Evolutionary conservation across 2,113 vertebrate genomes (phyloP), one percentile per base, ranked within the genome.

Genomic region (Thamnaconus septentrionalis): DNA sequence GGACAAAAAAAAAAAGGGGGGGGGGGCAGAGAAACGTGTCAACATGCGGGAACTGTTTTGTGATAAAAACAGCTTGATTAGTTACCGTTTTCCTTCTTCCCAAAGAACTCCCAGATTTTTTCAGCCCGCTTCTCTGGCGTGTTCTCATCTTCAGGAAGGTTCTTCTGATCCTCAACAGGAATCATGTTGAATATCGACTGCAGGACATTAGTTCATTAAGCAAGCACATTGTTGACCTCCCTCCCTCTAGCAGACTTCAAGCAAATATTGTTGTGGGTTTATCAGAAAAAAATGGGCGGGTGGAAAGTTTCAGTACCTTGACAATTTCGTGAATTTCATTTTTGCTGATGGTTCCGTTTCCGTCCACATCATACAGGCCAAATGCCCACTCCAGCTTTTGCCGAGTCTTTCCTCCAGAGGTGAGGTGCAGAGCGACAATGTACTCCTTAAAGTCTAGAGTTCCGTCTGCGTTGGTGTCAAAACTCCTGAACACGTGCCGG

Each of bases 141-240:
- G 80, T 94, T 90, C 64, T 96, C 95, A 4, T 94, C 94, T 0
- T 95, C 93, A 0, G 93, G 89, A 41, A 96, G 93, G 50, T 78
- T 75, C 57, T 91, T 90, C 76, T 92, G 83, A 18, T 94, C 93
- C 0, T 93, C 93, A 0, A 7, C 71, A 4, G 80, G 92, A 71
- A 95, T 94, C 95, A 96, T 96, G 86, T 93, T 95, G 91, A 96
- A 96, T 85, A 96, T 96, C 1, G 95, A 92, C 95, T 96, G 76
- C 11, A 47, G 56, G 48, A 50, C 9, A 50, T 49, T 3, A 5
- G 10, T 50, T 49, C 10, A 11, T 11, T 7, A 1, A n/a, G 48
- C n/a, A 11, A 50, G 48, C 48, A 5, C 4, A 4, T 9, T 9
- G 48, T 50, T 50, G 48, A 50, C n/a, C 10, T 10, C 47, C 10